These are phyloP conservation scores for Dolichoris vasculosae DNA, from an alignment of 1,140 invertebrate species.

Conservation along the genomic window DNA sequence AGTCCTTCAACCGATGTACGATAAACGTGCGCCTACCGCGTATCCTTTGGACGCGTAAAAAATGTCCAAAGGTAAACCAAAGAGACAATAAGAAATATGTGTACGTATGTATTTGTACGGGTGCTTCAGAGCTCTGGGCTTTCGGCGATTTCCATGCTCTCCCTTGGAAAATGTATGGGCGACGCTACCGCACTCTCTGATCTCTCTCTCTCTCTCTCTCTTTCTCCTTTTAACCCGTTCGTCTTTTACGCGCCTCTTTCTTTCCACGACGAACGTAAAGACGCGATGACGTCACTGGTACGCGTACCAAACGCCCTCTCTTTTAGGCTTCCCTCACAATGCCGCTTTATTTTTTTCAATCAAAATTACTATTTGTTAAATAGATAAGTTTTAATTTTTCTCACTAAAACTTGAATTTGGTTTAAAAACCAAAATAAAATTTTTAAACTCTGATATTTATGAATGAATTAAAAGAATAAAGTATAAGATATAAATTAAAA, in stretches of 20 bases:
- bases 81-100: background rate
- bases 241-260: constrained; percentile 12
- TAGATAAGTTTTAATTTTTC: background rate
- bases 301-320: constrained; percentile 40
- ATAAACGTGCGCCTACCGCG: background rate
- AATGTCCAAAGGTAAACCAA: constrained; percentile 1
- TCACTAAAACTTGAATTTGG: too few relatives aligned
- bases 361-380: background rate
- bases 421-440: too few relatives aligned
- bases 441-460: too few relatives aligned
- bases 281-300: constrained; percentile 43
- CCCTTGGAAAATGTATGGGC: constrained; percentile 36
- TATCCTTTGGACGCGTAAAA: background rate
- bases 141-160: constrained; percentile 47
- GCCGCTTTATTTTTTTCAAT: background rate
- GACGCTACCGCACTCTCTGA: constrained; percentile 28
- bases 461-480: too few relatives aligned
- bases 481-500: too few relatives aligned
- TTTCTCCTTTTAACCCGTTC: constrained; percentile 19
- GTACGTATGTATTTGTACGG: constrained; percentile 2
- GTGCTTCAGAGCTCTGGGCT: constrained; percentile 21
- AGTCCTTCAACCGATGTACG: constrained; percentile 30
- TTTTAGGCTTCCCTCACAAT: constrained; percentile 33
- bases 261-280: constrained; percentile 13
- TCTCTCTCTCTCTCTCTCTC: background rate